These are phyloP conservation scores for Clarias gariepinus DNA, from an alignment of 2,113 vertebrate species.

Conservation along the genomic window DNA sequence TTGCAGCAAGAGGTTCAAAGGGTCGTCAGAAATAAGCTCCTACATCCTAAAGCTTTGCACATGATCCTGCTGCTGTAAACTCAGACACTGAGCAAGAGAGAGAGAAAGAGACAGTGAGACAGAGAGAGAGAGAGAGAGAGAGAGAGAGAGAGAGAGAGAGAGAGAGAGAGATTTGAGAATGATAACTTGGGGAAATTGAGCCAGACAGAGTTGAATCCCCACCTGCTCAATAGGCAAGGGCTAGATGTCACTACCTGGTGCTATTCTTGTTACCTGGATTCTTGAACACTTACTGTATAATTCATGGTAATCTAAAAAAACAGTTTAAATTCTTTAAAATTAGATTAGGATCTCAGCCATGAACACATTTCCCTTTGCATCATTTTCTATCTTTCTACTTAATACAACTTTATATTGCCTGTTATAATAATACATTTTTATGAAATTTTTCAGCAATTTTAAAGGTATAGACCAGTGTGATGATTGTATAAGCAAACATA, in stretches of 20 bases:
- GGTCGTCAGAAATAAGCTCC: conserved; percentile 56
- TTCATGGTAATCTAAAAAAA: background rate
- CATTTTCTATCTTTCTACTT: background rate
- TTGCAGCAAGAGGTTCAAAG: conserved; percentile 47
- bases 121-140: conserved; percentile 39
- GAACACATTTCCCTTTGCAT: background rate
- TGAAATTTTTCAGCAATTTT: background rate
- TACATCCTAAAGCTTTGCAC: conserved; percentile 55
- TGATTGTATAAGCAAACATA: background rate
- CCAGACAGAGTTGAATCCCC: conserved; percentile 40
- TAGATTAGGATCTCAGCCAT: no score
- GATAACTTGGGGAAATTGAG: conserved; percentile 46
- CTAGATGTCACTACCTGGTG: background rate
- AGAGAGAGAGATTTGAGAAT: no score
- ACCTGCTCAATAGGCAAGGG: conserved; percentile 47
- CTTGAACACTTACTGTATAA: background rate
- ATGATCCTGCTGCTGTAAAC: background rate
- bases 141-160: conserved; percentile 35
- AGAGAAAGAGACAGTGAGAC: conserved; percentile 30
- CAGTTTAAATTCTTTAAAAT: background rate
- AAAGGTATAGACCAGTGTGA: background rate
- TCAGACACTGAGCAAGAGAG: conserved; percentile 5
- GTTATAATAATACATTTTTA: background rate
- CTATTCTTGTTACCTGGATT: no score
- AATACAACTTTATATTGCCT: background rate